phyloP scores from a whole-genome alignment of 1,140 invertebrate genomes.

The Cyrtorhinus lividipennis region DNA sequence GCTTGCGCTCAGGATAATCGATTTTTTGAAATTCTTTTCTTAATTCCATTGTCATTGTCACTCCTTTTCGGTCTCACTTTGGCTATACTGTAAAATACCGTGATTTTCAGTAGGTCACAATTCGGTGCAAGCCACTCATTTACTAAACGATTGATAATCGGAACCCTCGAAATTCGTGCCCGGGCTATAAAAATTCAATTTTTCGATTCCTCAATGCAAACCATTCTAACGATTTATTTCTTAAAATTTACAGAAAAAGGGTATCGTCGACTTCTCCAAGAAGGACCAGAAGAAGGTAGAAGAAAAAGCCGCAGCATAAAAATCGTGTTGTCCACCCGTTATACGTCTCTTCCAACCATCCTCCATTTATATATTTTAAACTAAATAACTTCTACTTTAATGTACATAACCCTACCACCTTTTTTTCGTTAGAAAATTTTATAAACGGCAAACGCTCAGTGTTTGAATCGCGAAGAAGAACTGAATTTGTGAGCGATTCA shows the following conservation, averaged over 20 bases:
- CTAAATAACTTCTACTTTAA: not conserved
- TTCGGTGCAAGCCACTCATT: no score
- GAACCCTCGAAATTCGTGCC: no score
- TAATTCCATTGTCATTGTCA: no score
- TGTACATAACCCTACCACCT: slow-evolving; percentile 19
- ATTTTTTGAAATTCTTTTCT: no score
- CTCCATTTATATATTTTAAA: slow-evolving; percentile 1
- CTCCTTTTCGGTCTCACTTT: no score
- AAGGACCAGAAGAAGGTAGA: slow-evolving; percentile 23
- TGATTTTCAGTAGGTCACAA: no score
- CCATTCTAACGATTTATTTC: not conserved
- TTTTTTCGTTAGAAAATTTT: slow-evolving; percentile 16
- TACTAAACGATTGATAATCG: no score
- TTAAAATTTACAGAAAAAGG: slow-evolving; percentile 25
- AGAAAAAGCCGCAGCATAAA: slow-evolving; percentile 28
- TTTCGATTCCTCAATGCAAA: not conserved
- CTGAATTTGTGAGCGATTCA: not conserved
- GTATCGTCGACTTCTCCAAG: slow-evolving; percentile 23
- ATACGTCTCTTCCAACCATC: not conserved
- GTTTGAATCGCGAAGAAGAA: not conserved
- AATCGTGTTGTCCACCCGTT: not conserved
- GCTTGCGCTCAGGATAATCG: no score
- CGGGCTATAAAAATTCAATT: no score
- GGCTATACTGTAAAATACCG: no score
- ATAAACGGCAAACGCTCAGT: not conserved